These are phyloP conservation scores for Umimayanthus kanabou DNA, from an alignment of 92 coral and sea anemone species.

Conservation along the genomic window DNA sequence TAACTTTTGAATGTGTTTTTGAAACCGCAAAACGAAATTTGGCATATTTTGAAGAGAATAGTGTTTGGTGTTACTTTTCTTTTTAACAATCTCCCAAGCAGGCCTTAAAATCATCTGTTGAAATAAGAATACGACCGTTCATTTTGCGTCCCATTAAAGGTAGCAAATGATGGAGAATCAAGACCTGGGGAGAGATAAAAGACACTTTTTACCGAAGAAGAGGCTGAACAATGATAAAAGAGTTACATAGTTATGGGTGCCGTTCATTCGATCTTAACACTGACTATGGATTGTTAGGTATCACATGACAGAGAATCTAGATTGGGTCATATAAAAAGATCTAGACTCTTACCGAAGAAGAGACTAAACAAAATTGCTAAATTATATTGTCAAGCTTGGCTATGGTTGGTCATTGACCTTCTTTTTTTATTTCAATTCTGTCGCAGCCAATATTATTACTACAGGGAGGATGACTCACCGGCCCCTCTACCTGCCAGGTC, in stretches of 20 bases:
- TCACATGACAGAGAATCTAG: too few relatives aligned
- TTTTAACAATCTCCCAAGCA: not conserved
- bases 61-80: not conserved
- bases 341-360: too few relatives aligned
- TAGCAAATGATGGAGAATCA: not conserved
- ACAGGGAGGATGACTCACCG: conserved; percentile 78
- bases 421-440: too few relatives aligned
- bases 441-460: conserved; percentile 81
- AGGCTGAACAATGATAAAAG: not conserved
- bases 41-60: not conserved
- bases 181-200: not conserved
- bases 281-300: not conserved
- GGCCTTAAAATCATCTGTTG: not conserved
- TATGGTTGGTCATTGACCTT: too few relatives aligned
- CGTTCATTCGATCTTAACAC: not conserved
- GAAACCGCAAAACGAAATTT: too few relatives aligned
- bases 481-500: conserved; percentile 80
- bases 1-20: not conserved
- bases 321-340: too few relatives aligned
- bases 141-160: not conserved
- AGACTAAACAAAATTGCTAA: too few relatives aligned
- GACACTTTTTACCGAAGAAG: too few relatives aligned
- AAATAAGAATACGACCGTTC: not conserved
- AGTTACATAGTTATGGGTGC: not conserved
- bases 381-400: too few relatives aligned